Evolutionary conservation across 2,797 vertebrate species (phyloP), one percentile per base, ranked within the genome.

Genomic region (Liasis olivaceus): DNA sequence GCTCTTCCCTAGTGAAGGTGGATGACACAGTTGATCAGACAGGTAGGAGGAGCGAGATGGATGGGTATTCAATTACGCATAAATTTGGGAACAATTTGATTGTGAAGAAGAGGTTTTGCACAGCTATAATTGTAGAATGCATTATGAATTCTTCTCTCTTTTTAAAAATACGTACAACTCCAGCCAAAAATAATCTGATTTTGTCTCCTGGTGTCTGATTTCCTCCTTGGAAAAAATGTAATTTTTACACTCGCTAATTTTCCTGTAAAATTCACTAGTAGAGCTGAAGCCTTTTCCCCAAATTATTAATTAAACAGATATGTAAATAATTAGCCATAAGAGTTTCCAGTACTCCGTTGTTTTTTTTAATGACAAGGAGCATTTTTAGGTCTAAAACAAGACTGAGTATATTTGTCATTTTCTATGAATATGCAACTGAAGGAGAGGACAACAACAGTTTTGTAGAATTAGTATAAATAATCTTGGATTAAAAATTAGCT

Each of bases 401-500:
- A 36, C 54, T 88, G 7, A 14, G 3, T 81, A 42, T 47, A 81
- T 81, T 72, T 72, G 14, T 36, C 31, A 15, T 56, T 58, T 22
- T 58, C 42, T 89, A 4, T 85, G 22, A 64, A 5, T 24, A 26
- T n/a, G 54, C 60, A 59, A 4, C 36, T 42, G 4, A 22, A 77
- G 17, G 17, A 47, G 3, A 42, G 36, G 36, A 42, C 36, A 77
- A 42, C 36, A 77, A 77, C 72, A 77, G 7, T 77, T 77, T 77
- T 77, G 72, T 22, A 77, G 72, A 42, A 36, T 36, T 36, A 36
- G 36, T 69, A 84, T 42, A 22, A 85, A 56, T 64, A 66, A 54
- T 51, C 69, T 62, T 92, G 4, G 12, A 60, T 89, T 72, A 90
- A 95, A 93, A 94, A 90, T 81, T n/a, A 92, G 26, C 26, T 6